These are phyloP conservation scores for Elaphurus davidianus DNA, from an alignment of 2,113 vertebrate species.

Conservation along the genomic window DNA sequence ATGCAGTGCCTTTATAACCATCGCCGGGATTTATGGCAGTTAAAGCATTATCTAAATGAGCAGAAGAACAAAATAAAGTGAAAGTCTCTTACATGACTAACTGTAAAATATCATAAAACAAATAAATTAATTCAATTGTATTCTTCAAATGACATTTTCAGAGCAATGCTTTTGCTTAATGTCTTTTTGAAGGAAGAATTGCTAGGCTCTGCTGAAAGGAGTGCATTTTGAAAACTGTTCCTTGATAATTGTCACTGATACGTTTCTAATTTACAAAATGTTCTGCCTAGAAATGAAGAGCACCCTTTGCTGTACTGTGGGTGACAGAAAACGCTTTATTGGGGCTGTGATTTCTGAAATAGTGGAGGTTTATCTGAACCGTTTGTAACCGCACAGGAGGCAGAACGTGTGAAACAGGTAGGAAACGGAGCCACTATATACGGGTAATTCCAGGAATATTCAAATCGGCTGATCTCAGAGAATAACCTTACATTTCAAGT, in stretches of 20 bases:
- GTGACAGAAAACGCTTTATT: background rate
- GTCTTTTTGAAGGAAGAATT: slow-evolving; percentile 52
- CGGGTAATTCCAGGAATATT: background rate
- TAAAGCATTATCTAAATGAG: slow-evolving; percentile 66
- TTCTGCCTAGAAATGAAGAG: background rate
- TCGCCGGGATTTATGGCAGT: background rate
- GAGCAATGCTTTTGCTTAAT: slow-evolving; percentile 49
- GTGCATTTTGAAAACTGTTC: slow-evolving; percentile 6
- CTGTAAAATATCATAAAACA: slow-evolving; percentile 67
- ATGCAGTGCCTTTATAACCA: background rate
- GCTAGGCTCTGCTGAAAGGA: background rate
- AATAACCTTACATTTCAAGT: background rate
- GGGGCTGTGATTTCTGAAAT: background rate
- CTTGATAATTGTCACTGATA: slow-evolving; percentile 65
- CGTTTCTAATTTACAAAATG: slow-evolving; percentile 41
- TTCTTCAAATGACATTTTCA: slow-evolving; percentile 50
- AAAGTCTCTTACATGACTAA: slow-evolving; percentile 41
- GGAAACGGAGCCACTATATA: background rate
- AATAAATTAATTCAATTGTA: slow-evolving; percentile 64
- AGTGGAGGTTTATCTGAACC: background rate
- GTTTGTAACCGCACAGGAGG: background rate
- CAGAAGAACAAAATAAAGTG: slow-evolving; percentile 36
- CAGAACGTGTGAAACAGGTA: background rate
- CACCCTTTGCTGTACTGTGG: background rate
- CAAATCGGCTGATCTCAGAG: background rate